Evolutionary conservation across 2,797 vertebrate species (phyloP), one percentile per base, ranked within the genome.

Genomic region (Babyrousa celebensis): DNA sequence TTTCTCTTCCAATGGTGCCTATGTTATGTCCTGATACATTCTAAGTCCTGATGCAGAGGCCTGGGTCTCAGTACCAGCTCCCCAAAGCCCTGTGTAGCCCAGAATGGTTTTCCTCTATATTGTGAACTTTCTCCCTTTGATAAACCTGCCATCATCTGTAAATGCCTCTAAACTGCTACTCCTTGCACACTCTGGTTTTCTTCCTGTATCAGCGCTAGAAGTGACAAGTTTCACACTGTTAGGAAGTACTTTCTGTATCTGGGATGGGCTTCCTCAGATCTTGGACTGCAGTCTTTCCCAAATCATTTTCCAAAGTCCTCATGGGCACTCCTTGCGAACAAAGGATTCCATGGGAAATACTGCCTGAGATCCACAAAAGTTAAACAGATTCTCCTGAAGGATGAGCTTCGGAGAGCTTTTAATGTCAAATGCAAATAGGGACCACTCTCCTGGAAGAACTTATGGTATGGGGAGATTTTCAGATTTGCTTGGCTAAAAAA

Each of bases 381-480:
- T 93, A 90, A 85, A 29, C 3, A 72, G 29, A 23, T 43, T 87
- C 80, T 80, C 43, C 52, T 78, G 93, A n/a, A 78, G 48, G 54
- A 94, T 82, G 56, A 71, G 54, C 25, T 88, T 92, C 87, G 17
- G 48, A 79, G 80, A 95, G 40, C 43, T 90, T 97, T 88, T 29
- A 58, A 52, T 70, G 72, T 40, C 70, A 89, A 95, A 62, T 18
- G 43, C 67, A 25, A 89, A 86, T 16, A 40, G 15, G 6, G 40
- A 74, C 36, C 36, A 36, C 8, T 52, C 48, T 85, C 16, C 56
- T 58, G 54, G 58, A 93, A 40, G 58, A 96, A 94, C 79, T 32
- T 3, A 71, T 0, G 3, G 40, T 29, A 63, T 12, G 5, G 29
- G 82, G 70, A 79, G 27, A 86, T 54, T 79, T 96, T 93, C 83